Conservation (phyloP, 2,113 vertebrate species). For the Limanda limanda region DNA sequence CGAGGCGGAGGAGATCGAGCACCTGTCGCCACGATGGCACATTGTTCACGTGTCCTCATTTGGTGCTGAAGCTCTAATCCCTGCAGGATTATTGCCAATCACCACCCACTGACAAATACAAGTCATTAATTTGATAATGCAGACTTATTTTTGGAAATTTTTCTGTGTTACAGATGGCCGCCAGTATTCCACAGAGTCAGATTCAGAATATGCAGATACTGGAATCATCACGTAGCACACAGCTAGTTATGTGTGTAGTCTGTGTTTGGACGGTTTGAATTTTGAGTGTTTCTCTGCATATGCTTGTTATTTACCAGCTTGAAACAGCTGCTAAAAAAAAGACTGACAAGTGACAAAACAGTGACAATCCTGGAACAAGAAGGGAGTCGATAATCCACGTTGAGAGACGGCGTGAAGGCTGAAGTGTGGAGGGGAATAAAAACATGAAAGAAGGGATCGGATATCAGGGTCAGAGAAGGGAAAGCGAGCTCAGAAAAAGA, state of each 20-base stretch:
- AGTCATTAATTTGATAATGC: not conserved
- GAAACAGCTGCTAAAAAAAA: conserved; percentile 47
- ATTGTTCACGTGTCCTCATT: conserved; percentile 27
- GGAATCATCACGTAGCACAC: not conserved
- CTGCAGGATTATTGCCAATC: conserved; percentile 21
- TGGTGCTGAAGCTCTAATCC: conserved; percentile 12
- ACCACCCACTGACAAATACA: not conserved
- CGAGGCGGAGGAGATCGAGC: conserved; percentile 42
- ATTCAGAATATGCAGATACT: not conserved
- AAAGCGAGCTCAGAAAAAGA: conserved; percentile 4
- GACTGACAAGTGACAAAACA: conserved; percentile 50
- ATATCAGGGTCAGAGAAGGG: conserved; percentile 23
- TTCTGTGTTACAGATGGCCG: too few species aligned
- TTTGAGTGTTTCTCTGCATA: not conserved
- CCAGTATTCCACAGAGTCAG: too few species aligned
- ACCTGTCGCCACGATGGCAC: conserved; percentile 51
- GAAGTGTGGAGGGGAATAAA: conserved; percentile 19
- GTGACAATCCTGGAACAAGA: conserved; percentile 15
- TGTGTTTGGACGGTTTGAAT: not conserved
- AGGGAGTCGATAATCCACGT: not conserved
- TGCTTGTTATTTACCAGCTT: not conserved
- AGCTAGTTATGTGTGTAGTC: not conserved
- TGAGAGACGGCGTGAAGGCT: not conserved
- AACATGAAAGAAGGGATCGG: conserved; percentile 13
- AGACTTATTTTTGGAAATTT: too few species aligned